These are phyloP conservation scores for Papilio elwesi DNA, from an alignment of 2,888 invertebrate species.

Conservation along the genomic window DNA sequence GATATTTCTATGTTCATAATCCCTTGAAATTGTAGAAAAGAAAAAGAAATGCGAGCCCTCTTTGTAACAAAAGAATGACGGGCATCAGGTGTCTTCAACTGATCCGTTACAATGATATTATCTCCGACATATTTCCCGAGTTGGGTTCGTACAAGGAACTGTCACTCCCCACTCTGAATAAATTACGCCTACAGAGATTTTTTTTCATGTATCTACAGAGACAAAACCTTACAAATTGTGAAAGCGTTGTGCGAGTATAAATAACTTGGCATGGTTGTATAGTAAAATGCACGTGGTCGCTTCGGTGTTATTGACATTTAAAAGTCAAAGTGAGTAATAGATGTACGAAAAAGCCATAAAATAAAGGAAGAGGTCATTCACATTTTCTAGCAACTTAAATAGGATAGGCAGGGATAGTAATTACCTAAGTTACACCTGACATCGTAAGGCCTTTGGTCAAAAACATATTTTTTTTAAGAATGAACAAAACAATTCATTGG, in stretches of 20 bases:
- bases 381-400: neutral
- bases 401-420: neutral
- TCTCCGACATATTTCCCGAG: constrained; percentile 74
- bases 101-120: constrained; percentile 76
- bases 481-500: no score
- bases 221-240: constrained; percentile 33
- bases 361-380: constrained; percentile 8
- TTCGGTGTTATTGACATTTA: constrained; percentile 40
- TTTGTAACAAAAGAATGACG: constrained; percentile 58
- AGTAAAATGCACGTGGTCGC: constrained; percentile 10
- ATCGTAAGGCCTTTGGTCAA: no score
- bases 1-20: constrained; percentile 50
- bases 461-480: no score
- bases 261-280: constrained; percentile 5
- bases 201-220: constrained; percentile 33
- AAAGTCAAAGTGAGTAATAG: constrained; percentile 46
- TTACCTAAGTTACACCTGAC: no score
- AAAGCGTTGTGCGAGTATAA: neutral
- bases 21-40: constrained; percentile 54
- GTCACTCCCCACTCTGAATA: constrained; percentile 71
- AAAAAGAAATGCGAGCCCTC: constrained; percentile 52
- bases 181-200: constrained; percentile 62
- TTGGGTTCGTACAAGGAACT: constrained; percentile 63
- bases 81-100: constrained; percentile 80
- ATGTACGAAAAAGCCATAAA: constrained; percentile 41